phyloP scores from a whole-genome alignment of 2,797 vertebrate genomes.

The Darevskia nairensis region DNA sequence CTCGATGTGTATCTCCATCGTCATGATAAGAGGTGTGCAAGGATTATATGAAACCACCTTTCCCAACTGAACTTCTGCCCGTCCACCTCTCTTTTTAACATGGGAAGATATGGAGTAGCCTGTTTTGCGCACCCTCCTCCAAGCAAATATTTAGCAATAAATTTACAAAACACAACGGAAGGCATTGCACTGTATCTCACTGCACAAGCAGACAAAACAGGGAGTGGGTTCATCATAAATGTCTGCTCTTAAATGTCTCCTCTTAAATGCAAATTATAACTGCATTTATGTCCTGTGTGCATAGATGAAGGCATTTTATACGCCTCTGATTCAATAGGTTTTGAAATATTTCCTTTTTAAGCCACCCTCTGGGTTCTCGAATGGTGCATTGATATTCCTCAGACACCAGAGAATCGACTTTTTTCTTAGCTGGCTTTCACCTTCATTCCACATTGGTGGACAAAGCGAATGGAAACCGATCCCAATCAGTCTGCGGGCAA shows the following conservation, averaged over 20 bases:
- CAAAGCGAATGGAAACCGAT: neutral
- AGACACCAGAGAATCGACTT: neutral
- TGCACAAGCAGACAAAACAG: neutral
- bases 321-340: neutral
- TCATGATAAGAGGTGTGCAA: neutral
- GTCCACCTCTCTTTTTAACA: neutral
- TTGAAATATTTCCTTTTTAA: slow-evolving; percentile 11
- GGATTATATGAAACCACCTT: neutral
- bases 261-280: neutral
- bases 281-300: neutral
- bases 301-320: neutral
- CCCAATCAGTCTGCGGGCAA: neutral
- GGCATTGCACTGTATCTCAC: neutral
- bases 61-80: neutral
- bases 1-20: neutral
- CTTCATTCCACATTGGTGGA: neutral
- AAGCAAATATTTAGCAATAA: neutral
- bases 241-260: neutral
- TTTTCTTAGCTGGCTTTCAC: neutral
- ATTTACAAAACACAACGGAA: neutral
- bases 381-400: neutral
- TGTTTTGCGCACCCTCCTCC: neutral
- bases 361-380: neutral
- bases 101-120: neutral
- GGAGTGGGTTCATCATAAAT: neutral